phyloP scores from a whole-genome alignment of 1,140 invertebrate species.

The Psilanteris sp. region DNA sequence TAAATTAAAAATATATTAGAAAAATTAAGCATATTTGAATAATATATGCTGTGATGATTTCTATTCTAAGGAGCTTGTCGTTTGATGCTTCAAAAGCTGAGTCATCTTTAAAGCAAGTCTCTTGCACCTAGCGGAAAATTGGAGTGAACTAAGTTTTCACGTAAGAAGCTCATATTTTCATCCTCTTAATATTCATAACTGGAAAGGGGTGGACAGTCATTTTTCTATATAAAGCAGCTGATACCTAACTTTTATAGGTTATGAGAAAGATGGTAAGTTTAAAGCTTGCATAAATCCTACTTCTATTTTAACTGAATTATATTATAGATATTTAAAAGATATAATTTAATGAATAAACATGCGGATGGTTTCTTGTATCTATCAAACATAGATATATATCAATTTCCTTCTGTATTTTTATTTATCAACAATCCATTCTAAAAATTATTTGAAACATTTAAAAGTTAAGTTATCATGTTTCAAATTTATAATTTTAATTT shows the following conservation, averaged over 20 bases:
- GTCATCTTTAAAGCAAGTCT: constrained; percentile 46
- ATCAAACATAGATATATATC: too few species aligned
- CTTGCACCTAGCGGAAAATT: constrained; percentile 71
- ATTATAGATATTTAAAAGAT: not conserved
- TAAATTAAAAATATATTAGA: not conserved
- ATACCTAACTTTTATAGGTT: constrained; percentile 49
- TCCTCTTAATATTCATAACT: constrained; percentile 71
- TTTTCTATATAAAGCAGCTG: constrained; percentile 51
- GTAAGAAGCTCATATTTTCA: constrained; percentile 64
- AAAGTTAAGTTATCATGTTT: too few species aligned
- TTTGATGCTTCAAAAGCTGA: constrained; percentile 18
- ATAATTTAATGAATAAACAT: not conserved
- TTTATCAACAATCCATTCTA: too few species aligned
- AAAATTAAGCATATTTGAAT: not conserved
- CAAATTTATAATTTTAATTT: too few species aligned
- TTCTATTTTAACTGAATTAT: constrained; percentile 17
- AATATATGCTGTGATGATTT: constrained; percentile 34
- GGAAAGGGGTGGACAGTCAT: constrained; percentile 57
- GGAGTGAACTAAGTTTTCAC: constrained; percentile 68
- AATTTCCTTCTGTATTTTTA: too few species aligned
- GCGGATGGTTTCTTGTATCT: constrained; percentile 2
- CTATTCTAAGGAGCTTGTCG: constrained; percentile 35
- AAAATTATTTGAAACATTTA: too few species aligned
- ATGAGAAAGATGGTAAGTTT: constrained; percentile 21
- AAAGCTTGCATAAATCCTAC: constrained; percentile 28